Evolutionary conservation across 1,140 invertebrate genomes (phyloP), one percentile per base, ranked within the genome.

Genomic region (Heliothis subflexa): DNA sequence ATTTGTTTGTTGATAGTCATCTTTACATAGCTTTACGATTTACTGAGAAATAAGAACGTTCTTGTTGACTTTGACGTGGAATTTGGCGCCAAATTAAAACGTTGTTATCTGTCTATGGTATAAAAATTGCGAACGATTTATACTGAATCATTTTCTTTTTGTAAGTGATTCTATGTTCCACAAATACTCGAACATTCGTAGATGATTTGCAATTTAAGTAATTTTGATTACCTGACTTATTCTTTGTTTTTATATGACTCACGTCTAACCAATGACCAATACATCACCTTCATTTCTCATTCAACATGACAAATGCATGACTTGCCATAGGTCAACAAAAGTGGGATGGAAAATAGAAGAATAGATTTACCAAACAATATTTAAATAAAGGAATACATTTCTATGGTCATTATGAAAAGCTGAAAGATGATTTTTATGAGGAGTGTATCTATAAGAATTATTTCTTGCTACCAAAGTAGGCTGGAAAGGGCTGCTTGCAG

Each of bases 1-100:
- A 52, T 72, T 72, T 72, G 70, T 72, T 72, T 57, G 52, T 45
- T 72, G 52, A 72, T 72, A 72, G 25, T 72, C 70, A 57, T 72
- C 18, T 28, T 70, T 52, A 21, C 16, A 21, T 66, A 52, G 45
- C 5, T 70, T 28, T 52, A n/a, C 49, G 0, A 70, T 70, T 49
- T 70, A 50, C 47, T 62, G n/a, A 4, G 62, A 66, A 66, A 11
- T 13, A 45, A 47, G 10, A 40, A 10, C 40, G 9, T 14, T 61
- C 7, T 16, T 47, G 10, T 66, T 66, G 40, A 40, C 16, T 10
- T 66, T 66, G n/a, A 66, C 40, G 40, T 66, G 40, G n/a, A 64
- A 64, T 66, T 47, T 47, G 62, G 62, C 62, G 62, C 40, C 62
- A 47, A 14, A 61, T 61, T 33, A 14, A 13, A 0, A 13, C 12